These are phyloP conservation scores for Falco novaeseelandiae DNA, from an alignment of 2,797 vertebrate genomes.

Conservation along the genomic window DNA sequence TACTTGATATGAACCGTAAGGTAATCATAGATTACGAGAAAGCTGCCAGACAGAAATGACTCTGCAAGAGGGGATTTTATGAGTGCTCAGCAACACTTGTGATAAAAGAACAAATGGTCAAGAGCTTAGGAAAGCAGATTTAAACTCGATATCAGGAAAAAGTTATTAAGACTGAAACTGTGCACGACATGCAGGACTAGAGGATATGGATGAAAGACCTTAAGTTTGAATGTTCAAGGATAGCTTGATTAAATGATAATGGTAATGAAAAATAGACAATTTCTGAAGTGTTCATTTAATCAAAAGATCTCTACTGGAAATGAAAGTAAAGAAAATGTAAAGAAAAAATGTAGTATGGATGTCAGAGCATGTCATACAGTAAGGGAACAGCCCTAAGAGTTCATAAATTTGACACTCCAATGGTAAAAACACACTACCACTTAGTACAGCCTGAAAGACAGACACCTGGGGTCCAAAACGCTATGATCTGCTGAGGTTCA, in stretches of 20 bases:
- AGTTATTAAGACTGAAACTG: background rate
- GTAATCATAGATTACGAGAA: background rate
- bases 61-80: background rate
- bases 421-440: background rate
- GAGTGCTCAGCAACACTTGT: background rate
- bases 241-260: background rate
- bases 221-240: background rate
- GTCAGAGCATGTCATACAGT: background rate
- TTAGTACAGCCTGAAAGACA: background rate
- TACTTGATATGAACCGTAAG: background rate
- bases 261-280: background rate
- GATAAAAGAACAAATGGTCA: background rate
- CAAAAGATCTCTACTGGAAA: background rate
- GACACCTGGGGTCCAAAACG: background rate
- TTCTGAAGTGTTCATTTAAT: background rate
- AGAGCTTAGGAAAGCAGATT: conserved; percentile 4
- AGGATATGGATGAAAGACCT: background rate
- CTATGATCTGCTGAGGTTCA: background rate
- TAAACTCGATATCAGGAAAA: background rate
- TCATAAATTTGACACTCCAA: background rate
- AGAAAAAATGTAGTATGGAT: background rate
- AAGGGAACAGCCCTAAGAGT: background rate
- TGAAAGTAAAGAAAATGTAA: background rate
- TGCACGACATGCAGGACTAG: background rate
- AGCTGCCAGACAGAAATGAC: background rate